These are phyloP conservation scores for Trichogramma dendrolimi DNA, from an alignment of 2,888 invertebrate species.

Conservation along the genomic window DNA sequence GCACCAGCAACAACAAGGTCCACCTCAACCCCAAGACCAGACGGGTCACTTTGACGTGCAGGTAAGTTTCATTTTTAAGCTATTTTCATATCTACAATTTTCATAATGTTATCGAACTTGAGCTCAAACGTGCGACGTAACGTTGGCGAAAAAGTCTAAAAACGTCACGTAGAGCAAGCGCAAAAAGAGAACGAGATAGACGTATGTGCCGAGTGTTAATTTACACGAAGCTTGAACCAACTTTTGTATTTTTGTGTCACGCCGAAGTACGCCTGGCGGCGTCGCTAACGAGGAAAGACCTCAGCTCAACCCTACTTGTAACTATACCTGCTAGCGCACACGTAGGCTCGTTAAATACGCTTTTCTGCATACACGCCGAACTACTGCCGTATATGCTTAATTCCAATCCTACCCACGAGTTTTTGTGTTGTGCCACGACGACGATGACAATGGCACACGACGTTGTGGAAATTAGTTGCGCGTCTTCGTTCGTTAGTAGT, in stretches of 20 bases:
- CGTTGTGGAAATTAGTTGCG: too few species aligned
- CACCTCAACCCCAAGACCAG: slow-evolving; percentile 48
- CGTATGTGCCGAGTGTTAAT: slow-evolving; percentile 19
- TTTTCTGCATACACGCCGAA: too few species aligned
- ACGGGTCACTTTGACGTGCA: slow-evolving; percentile 50
- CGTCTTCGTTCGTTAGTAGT: too few species aligned
- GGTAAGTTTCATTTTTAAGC: slow-evolving; percentile 35
- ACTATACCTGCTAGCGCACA: too few species aligned
- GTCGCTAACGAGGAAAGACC: slow-evolving; percentile 21
- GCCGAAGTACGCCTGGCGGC: slow-evolving; percentile 15
- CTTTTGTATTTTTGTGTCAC: slow-evolving; percentile 7
- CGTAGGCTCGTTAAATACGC: too few species aligned
- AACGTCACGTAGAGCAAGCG: neutral
- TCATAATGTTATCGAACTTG: neutral
- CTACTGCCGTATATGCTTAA: too few species aligned
- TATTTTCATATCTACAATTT: neutral
- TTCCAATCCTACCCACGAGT: too few species aligned
- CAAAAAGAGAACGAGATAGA: slow-evolving; percentile 3
- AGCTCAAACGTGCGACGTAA: neutral
- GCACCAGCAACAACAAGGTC: slow-evolving; percentile 49
- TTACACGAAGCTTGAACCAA: slow-evolving; percentile 13
- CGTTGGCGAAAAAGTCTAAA: neutral
- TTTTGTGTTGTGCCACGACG: too few species aligned
- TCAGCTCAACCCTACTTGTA: neutral
- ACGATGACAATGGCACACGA: too few species aligned